Conservation (phyloP, 2,797 vertebrate species). For the Eremophila alpestris region DNA sequence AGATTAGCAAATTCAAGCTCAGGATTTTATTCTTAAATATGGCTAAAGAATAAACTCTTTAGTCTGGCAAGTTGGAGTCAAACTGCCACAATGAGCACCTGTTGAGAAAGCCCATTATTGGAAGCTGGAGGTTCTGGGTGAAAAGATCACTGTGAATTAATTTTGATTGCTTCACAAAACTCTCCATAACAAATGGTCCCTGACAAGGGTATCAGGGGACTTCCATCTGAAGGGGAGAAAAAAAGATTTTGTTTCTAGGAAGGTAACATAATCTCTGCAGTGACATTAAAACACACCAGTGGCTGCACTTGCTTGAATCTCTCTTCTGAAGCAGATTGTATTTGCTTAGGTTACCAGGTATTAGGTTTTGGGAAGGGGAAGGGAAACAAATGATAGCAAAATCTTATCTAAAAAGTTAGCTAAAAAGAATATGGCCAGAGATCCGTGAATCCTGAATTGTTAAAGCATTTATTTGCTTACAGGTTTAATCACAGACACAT, state of each 20-base stretch:
- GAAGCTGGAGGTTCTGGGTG: slow-evolving; percentile 65
- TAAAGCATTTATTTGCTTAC: slow-evolving; percentile 76
- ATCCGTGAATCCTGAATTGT: slow-evolving; percentile 84
- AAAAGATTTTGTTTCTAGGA: slow-evolving; percentile 83
- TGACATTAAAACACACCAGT: slow-evolving; percentile 88
- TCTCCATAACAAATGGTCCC: slow-evolving; percentile 76
- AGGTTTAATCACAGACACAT: slow-evolving; percentile 59
- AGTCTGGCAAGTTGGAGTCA: slow-evolving; percentile 72
- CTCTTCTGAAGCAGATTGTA: slow-evolving; percentile 84
- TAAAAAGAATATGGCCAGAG: slow-evolving; percentile 80
- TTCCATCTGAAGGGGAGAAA: slow-evolving; percentile 61
- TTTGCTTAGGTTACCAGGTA: slow-evolving; percentile 87
- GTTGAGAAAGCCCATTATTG: slow-evolving; percentile 77
- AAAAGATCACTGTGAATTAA: slow-evolving; percentile 78
- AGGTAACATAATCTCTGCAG: slow-evolving; percentile 90
- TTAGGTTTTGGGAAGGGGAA: slow-evolving; percentile 84
- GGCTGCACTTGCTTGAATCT: slow-evolving; percentile 80
- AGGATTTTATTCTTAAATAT: slow-evolving; percentile 77
- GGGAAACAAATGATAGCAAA: slow-evolving; percentile 88
- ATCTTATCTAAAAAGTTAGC: slow-evolving; percentile 81
- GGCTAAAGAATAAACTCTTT: slow-evolving; percentile 73
- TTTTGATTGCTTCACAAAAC: slow-evolving; percentile 76
- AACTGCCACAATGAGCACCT: slow-evolving; percentile 74
- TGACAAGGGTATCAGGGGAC: slow-evolving; percentile 67
- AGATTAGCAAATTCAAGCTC: slow-evolving; percentile 85